Evolutionary conservation across 2,888 invertebrate species (phyloP), one percentile per base, ranked within the genome.

Genomic region (Drosophila basisetae): DNA sequence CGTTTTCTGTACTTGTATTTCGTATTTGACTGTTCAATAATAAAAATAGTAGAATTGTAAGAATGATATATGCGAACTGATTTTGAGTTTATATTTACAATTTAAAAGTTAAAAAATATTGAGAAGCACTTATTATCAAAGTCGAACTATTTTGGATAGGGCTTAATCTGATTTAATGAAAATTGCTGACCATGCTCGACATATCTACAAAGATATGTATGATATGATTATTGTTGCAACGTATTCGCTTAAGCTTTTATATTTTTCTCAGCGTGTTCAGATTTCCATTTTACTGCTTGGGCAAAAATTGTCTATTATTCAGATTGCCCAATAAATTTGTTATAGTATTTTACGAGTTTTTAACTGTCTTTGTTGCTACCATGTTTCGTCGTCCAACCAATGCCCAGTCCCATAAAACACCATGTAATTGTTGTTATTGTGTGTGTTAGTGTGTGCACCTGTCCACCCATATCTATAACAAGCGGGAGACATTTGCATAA

Each of bases 301-400:
- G 11, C 41, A n/a, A 11, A 47, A 43, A 65, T n/a, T 10, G 35
- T 47, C 39, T 13, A 53, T 50, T 30, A 54, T 53, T 73, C 47
- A 43, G 62, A 49, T 91, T 88, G 60, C 87, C 54, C 84, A 91
- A 89, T 91, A 77, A 91, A 88, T 82, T 80, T 81, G 88, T 88
- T 87, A 84, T 71, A 87, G 70, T 89, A 89, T 88, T 91, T 88
- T 88, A 88, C 75, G 75, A 77, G 76, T 72, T 80, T 91, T 89
- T 88, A 88, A 88, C 91, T 84, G 91, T 74, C 85, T 79, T 89
- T 88, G 87, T 84, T 67, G 90, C 90, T 91, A 91, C 91, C 78
- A 86, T 72, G 72, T 68, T 78, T 81, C 78, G 76, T 85, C 66
- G 76, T 74, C 66, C 56, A 39, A 41, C 35, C 70, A 77, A 78